These are phyloP conservation scores for Pogonocherus hispidulus DNA, from an alignment of 2,888 invertebrate species.

Conservation along the genomic window DNA sequence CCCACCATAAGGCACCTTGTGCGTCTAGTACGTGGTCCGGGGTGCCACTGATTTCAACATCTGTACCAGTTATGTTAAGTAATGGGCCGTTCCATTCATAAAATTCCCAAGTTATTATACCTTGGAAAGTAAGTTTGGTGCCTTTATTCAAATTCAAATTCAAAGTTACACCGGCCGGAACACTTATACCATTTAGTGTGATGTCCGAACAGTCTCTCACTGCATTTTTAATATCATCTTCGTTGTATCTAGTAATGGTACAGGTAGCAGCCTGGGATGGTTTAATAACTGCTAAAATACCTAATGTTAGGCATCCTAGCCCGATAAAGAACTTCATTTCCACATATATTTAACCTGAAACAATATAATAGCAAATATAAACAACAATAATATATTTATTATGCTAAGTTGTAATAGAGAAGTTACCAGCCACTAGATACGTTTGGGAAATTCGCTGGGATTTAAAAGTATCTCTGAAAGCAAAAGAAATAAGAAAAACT, in stretches of 20 bases:
- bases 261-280: not conserved
- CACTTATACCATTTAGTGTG: not conserved
- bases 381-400: too few species aligned
- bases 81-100: conserved; percentile 37
- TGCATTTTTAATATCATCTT: conserved; percentile 7
- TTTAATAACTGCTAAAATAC: not conserved
- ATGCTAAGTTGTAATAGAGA: too few species aligned
- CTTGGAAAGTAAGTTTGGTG: conserved; percentile 29
- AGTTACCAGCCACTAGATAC: too few species aligned
- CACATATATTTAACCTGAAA: not conserved
- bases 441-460: too few species aligned
- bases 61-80: conserved; percentile 6
- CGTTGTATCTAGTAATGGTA: not conserved
- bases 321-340: not conserved
- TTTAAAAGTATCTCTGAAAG: too few species aligned
- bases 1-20: not conserved
- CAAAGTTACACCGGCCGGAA: conserved; percentile 36
- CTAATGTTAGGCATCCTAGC: not conserved
- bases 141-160: conserved; percentile 28
- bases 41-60: not conserved
- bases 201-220: not conserved
- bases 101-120: conserved; percentile 30
- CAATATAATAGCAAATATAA: too few species aligned
- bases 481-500: too few species aligned
- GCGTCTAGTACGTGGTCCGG: not conserved